Evolutionary conservation across 2,113 vertebrate species (phyloP), one percentile per base, ranked within the genome.

Genomic region (Chloropsis cyanopogon): DNA sequence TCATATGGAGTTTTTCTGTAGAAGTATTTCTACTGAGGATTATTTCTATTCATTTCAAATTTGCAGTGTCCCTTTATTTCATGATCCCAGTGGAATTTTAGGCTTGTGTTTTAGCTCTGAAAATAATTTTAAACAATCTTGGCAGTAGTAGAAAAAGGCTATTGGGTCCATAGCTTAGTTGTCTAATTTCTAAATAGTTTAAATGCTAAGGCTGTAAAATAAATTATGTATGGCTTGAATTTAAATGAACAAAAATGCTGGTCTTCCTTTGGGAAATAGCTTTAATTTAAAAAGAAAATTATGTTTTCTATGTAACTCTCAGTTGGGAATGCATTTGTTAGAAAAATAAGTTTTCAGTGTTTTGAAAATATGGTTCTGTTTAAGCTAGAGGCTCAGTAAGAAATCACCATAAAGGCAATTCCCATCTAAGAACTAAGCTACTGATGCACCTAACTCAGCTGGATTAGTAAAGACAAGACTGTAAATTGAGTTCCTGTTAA

Each of bases 221-320:
- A 95, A 96, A 96, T 95, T 95, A 83, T 89, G 31, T 89, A 64
- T 94, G 92, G 61, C 81, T 72, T 75, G 57, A 94, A 92, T 96
- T 79, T 94, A 96, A 96, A 96, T 70, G 79, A 97, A 95, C 35
- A 81, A 86, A 95, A 50, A 76, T 87, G 82, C 61, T 52, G 91
- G 52, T 97, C 97, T 96, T 91, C 90, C 79, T 84, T 39, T 95
- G 81, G 90, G 95, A 94, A 96, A 95, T 60, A 77, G 59, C 52
- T 95, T 97, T 95, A 96, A 97, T 97, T 97, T 97, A 91, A 91
- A 88, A 94, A 95, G 85, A 95, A 96, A 96, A 93, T 90, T 2
- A 70, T 93, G 22, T 5, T 29, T 57, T 92, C 75, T 90, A 42
- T 93, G 47, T 92, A 82, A 86, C 29, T 92, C 95, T 90, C 82